Percentiles rank a stretch among this genome's conserved stretches.
These are phyloP conservation scores for Diachrysia chrysitis DNA, from an alignment of 2,888 invertebrate genomes.

Conservation along the genomic window DNA sequence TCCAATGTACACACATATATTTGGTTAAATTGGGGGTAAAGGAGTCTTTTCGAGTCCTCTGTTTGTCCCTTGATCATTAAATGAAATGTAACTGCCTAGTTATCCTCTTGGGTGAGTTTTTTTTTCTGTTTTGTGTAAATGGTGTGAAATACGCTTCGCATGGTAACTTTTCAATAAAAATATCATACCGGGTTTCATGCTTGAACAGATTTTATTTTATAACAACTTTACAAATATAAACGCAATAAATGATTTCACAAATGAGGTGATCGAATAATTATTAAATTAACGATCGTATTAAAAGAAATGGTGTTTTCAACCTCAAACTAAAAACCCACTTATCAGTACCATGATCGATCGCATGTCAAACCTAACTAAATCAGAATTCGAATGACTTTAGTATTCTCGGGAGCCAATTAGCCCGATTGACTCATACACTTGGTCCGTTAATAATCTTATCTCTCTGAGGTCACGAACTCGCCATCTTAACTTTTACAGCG, in stretches of 20 bases:
- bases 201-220: not conserved
- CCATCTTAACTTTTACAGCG: not conserved
- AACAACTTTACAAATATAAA: too few relatives aligned
- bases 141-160: too few relatives aligned
- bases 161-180: too few relatives aligned
- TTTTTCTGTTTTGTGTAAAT: not conserved
- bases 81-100: not conserved
- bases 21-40: not conserved
- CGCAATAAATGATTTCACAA: not conserved
- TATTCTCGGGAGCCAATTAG: not conserved
- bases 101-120: not conserved
- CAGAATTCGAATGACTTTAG: not conserved
- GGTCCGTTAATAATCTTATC: conserved; percentile 5
- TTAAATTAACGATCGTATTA: not conserved
- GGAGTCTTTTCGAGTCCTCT: not conserved
- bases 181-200: not conserved
- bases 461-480: not conserved
- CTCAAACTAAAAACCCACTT: not conserved
- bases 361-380: not conserved
- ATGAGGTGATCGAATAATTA: not conserved
- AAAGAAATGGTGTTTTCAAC: not conserved
- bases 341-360: not conserved
- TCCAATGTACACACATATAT: not conserved
- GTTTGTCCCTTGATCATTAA: not conserved
- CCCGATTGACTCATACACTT: not conserved